Evolutionary conservation across 2,113 vertebrate species (phyloP), one percentile per base, ranked within the genome.

Genomic region (Corythoichthys intestinalis): DNA sequence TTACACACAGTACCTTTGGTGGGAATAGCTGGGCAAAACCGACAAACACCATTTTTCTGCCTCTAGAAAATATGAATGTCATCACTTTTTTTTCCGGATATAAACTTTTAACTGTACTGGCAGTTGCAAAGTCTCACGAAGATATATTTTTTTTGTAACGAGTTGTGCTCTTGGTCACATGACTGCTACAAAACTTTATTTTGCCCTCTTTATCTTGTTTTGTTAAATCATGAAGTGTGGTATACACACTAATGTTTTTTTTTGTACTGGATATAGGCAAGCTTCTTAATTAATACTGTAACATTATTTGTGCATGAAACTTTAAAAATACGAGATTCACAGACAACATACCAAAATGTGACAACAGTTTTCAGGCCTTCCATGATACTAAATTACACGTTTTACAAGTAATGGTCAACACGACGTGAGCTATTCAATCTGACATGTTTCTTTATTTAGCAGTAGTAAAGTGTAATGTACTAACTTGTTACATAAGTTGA

Each of bases 401-500:
- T 34, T 12, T 63, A 44, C 41, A 44, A 44, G 41, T 44, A 34
- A 57, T 38, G 38, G 47, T 2, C 39, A 60, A 6, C 46, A 65
- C 69, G 57, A 65, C 50, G 70, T 11, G 6, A 67, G 52, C 67
- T 69, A 44, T 53, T 68, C 49, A 67, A 73, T 72, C 49, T 54
- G 34, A 74, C 64, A 68, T 28, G n/a, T n/a, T 20, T 78, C 72
- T 63, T 74, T 50, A 80, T 65, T 39, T 67, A 70, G 69, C 41
- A 56, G n/a, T 74, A 81, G 60, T 69, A 58, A 80, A 80, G 75
- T 70, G n/a, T 74, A 66, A 39, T 63, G 58, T 28, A 66, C 50
- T 81, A 80, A 78, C 74, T 77, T 81, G 78, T 20, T 34, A 68
- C 67, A 62, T 73, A 72, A 63, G 66, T 61, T 78, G 81, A 87